phyloP scores from a whole-genome alignment of 2,888 invertebrate species.

The Ophion ventricosus region DNA sequence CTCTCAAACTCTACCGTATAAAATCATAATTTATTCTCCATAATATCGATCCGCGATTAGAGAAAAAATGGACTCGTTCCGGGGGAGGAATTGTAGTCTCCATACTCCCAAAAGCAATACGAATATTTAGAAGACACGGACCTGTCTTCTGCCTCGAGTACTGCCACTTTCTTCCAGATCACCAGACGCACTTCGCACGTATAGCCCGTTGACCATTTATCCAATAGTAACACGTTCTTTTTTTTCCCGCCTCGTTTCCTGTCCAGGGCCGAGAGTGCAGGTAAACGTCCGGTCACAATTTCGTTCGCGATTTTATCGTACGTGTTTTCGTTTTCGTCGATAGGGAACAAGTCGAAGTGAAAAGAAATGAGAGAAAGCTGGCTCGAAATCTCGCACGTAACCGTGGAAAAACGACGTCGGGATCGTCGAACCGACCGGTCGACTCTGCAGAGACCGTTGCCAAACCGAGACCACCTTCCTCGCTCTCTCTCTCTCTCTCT shows the following conservation, averaged over 20 bases:
- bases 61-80: too few species aligned
- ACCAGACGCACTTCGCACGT: conserved; percentile 56
- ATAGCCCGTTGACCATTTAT: conserved; percentile 29
- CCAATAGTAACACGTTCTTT: neutral
- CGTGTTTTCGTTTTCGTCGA: neutral
- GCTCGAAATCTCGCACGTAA: conserved; percentile 41
- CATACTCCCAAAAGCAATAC: neutral
- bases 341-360: neutral
- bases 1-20: neutral
- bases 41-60: neutral
- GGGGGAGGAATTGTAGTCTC: too few species aligned
- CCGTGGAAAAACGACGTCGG: conserved; percentile 66
- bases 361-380: neutral
- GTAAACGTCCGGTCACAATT: neutral
- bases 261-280: neutral
- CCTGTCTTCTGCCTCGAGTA: conserved; percentile 35
- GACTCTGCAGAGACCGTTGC: conserved; percentile 67
- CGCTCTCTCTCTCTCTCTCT: conserved; percentile 43
- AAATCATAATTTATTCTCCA: neutral
- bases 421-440: conserved; percentile 70
- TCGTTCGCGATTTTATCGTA: conserved; percentile 35
- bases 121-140: conserved; percentile 38
- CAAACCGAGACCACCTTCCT: conserved; percentile 61
- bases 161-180: conserved; percentile 49
- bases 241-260: conserved; percentile 2